Evolutionary conservation across 2,888 invertebrate genomes (phyloP).

Genomic region (Argynnis bischoffii): DNA sequence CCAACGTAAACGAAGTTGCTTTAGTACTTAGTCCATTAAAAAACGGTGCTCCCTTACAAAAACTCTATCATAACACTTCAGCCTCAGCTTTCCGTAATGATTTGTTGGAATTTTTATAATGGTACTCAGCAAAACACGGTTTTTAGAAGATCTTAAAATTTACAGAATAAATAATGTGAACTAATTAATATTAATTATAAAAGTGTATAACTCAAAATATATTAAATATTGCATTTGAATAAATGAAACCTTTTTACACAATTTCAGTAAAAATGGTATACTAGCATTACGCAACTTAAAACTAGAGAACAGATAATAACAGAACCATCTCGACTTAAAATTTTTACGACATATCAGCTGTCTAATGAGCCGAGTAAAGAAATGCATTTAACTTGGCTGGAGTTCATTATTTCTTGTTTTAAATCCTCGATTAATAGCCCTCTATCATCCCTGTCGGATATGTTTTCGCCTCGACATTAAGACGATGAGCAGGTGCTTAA

Average conservation of each 20-base stretch:
- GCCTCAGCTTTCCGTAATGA: conserved; percentile 6
- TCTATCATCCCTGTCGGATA: conserved; percentile 54
- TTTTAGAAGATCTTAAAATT: background rate
- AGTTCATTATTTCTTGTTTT: conserved; percentile 36
- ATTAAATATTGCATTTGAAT: no score
- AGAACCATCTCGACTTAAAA: background rate
- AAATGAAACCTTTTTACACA: no score
- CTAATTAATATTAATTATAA: no score
- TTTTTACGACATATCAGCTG: background rate
- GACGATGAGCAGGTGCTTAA: conserved; percentile 73
- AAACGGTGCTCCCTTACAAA: conserved; percentile 25
- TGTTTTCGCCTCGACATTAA: conserved; percentile 63
- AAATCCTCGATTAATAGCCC: conserved; percentile 49
- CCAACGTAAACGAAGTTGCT: conserved; percentile 21
- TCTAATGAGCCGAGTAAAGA: conserved; percentile 14
- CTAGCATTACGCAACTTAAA: no score
- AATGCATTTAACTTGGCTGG: conserved; percentile 23
- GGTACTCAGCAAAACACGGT: no score
- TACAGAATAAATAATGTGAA: no score
- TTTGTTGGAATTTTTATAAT: conserved; percentile 5
- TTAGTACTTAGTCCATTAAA: conserved; percentile 26
- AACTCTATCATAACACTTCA: conserved; percentile 4
- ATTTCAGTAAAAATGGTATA: no score
- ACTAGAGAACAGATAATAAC: background rate
- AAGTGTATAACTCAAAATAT: no score